These are phyloP conservation scores for Camelus bactrianus DNA, from an alignment of 2,113 vertebrate genomes.

Conservation along the genomic window DNA sequence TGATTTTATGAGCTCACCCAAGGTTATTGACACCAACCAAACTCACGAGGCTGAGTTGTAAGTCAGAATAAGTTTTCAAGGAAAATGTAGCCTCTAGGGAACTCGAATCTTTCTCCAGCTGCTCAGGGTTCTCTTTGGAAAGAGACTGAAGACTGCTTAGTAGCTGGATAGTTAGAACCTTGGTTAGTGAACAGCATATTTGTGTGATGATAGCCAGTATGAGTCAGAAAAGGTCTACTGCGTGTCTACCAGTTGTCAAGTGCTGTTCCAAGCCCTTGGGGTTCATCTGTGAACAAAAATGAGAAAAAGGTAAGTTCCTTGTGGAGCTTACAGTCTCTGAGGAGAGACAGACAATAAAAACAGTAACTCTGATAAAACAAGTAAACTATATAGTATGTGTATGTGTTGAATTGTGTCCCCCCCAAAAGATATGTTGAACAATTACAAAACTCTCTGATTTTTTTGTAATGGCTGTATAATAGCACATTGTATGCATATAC, in stretches of 20 bases:
- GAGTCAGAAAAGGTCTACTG: neutral
- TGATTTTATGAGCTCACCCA: neutral
- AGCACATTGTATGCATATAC: neutral
- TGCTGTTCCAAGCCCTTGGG: neutral
- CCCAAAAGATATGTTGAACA: neutral
- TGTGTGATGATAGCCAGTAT: neutral
- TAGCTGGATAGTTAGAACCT: neutral
- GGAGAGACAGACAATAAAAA: neutral
- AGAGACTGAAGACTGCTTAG: neutral
- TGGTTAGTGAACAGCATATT: fast-evolving
- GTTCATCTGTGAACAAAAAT: neutral
- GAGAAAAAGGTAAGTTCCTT: neutral
- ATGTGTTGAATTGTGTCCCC: neutral
- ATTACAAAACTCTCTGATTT: neutral
- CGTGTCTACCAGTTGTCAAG: neutral
- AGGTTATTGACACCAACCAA: neutral
- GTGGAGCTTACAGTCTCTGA: neutral
- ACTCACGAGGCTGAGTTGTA: neutral
- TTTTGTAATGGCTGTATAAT: neutral
- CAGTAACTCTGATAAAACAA: neutral
- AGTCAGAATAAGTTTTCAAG: neutral
- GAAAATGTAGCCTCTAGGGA: neutral
- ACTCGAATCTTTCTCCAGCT: neutral
- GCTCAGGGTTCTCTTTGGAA: constrained; percentile 43
- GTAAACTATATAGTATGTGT: neutral